Evolutionary conservation across 2,797 vertebrate species (phyloP).

Genomic region (Alauda arvensis): DNA sequence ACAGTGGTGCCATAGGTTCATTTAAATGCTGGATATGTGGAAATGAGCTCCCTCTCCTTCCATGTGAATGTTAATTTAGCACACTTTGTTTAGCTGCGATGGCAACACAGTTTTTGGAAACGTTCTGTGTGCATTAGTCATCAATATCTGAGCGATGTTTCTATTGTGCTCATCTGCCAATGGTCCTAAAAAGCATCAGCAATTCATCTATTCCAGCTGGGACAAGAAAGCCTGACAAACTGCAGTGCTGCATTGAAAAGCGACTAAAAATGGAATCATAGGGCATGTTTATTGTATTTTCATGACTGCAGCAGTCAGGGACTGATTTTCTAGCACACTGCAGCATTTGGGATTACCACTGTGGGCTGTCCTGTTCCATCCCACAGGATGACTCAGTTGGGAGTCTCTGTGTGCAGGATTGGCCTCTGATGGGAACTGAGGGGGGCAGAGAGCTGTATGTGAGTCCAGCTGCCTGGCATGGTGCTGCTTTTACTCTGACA

Average conservation of each 20-base stretch:
- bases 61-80: slow-evolving; percentile 52
- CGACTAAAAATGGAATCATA: slow-evolving; percentile 51
- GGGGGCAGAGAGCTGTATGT: not conserved
- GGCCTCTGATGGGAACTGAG: not conserved
- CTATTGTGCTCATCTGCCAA: slow-evolving; percentile 61
- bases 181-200: slow-evolving; percentile 64
- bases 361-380: slow-evolving; percentile 39
- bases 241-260: slow-evolving; percentile 49
- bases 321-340: slow-evolving; percentile 17
- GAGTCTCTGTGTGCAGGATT: not conserved
- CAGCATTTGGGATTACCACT: slow-evolving; percentile 37
- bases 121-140: slow-evolving; percentile 48
- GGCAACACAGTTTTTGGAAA: slow-evolving; percentile 56
- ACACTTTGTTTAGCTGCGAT: slow-evolving; percentile 56
- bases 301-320: slow-evolving; percentile 42
- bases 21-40: slow-evolving; percentile 43
- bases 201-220: slow-evolving; percentile 64
- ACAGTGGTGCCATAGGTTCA: slow-evolving; percentile 5
- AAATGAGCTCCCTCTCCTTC: slow-evolving; percentile 36
- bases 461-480: not conserved
- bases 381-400: slow-evolving; percentile 30
- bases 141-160: slow-evolving; percentile 56
- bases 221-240: slow-evolving; percentile 57
- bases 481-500: not conserved
- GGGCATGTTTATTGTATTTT: slow-evolving; percentile 56